Evolutionary conservation across 1,140 invertebrate genomes (phyloP).

Genomic region (Diorhabda carinulata): DNA sequence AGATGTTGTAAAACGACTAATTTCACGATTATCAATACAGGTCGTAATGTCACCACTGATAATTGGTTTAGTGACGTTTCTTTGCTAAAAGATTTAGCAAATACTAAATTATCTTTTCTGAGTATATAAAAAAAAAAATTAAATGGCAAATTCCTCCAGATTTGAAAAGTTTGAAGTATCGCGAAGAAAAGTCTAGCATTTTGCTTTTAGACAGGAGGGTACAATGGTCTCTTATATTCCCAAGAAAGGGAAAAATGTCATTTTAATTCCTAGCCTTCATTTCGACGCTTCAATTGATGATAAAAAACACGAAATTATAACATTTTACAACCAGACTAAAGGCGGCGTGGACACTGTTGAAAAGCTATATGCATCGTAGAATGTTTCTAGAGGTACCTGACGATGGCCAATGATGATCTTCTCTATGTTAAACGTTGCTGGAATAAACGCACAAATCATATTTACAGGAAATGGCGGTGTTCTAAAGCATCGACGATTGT

Average conservation of each 20-base stretch:
- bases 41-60: constrained; percentile 11
- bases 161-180: too few species aligned
- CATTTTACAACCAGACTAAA: constrained; percentile 38
- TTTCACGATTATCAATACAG: not conserved
- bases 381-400: constrained; percentile 23
- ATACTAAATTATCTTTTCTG: constrained; percentile 1
- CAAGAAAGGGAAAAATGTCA: constrained; percentile 31
- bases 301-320: constrained; percentile 39
- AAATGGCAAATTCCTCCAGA: constrained; percentile 15
- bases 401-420: constrained; percentile 41
- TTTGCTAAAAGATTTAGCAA: not conserved
- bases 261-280: constrained; percentile 36
- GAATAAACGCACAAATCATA: constrained; percentile 31
- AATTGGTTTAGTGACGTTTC: constrained; percentile 13
- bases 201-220: constrained; percentile 22
- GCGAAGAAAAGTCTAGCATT: too few species aligned
- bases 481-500: too few species aligned
- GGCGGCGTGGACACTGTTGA: constrained; percentile 43
- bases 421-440: constrained; percentile 38
- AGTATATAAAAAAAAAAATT: constrained; percentile 16
- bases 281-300: constrained; percentile 26
- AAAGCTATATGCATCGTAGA: constrained; percentile 42
- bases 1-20: constrained; percentile 1
- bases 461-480: too few species aligned
- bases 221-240: constrained; percentile 37